Percentiles rank a stretch among this genome's conserved stretches.
Conservation (phyloP, 2,888 invertebrate genomes). For the Stomorhina lunata region DNA sequence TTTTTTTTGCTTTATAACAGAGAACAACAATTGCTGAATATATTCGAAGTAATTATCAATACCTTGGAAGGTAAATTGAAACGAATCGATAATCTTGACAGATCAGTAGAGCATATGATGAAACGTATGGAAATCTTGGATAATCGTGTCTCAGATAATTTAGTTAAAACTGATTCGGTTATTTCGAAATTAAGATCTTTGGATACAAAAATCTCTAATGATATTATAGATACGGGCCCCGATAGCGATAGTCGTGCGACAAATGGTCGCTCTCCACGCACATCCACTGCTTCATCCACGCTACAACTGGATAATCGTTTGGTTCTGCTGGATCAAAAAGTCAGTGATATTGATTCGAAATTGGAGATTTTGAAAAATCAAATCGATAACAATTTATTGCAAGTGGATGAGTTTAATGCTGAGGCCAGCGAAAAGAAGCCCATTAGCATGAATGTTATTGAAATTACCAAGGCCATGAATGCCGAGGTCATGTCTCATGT, state of each 20-base stretch:
- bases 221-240: conserved; percentile 78
- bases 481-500: conserved; percentile 90
- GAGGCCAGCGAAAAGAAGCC: conserved; percentile 94
- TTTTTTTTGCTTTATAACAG: conserved; percentile 80
- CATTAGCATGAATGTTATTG: conserved; percentile 89
- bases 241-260: conserved; percentile 10
- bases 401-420: conserved; percentile 90
- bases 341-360: conserved; percentile 90
- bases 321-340: conserved; percentile 89
- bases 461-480: conserved; percentile 91
- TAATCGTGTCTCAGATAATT: conserved; percentile 90
- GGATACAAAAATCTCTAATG: conserved; percentile 87
- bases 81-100: conserved; percentile 92
- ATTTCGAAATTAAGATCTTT: conserved; percentile 88
- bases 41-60: conserved; percentile 94
- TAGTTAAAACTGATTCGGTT: conserved; percentile 91
- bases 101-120: conserved; percentile 93
- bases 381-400: conserved; percentile 89
- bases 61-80: conserved; percentile 93
- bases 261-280: conserved; percentile 69
- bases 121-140: conserved; percentile 90
- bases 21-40: conserved; percentile 92
- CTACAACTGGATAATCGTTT: conserved; percentile 84
- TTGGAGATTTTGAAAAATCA: conserved; percentile 89
- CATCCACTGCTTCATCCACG: conserved; percentile 69